A percentile compares a stretch with the other conserved stretches of the same genome.
These are phyloP conservation scores for Eucera pruinosa DNA, from an alignment of 2,888 invertebrate species.

Conservation along the genomic window DNA sequence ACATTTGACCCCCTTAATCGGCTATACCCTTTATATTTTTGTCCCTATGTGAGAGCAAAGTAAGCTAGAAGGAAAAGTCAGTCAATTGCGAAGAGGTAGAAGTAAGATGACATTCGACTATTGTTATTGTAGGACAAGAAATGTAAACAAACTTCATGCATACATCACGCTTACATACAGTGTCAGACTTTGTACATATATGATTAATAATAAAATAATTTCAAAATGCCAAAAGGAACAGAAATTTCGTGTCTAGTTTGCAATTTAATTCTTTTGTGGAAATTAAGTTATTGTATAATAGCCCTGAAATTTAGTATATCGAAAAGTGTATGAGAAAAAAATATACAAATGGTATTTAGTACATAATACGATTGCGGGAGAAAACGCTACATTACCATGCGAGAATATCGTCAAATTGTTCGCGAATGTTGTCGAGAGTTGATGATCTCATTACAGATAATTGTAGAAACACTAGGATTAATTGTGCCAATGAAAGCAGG, in stretches of 20 bases:
- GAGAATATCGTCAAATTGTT: background rate
- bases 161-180: too few relatives aligned
- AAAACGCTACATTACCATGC: background rate
- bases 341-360: background rate
- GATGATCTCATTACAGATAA: background rate
- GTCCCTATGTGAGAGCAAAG: too few relatives aligned
- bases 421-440: background rate
- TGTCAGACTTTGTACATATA: too few relatives aligned
- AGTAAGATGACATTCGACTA: too few relatives aligned
- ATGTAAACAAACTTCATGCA: too few relatives aligned
- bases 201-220: background rate
- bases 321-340: background rate
- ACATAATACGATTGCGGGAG: background rate
- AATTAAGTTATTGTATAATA: background rate
- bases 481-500: background rate
- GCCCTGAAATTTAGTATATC: background rate
- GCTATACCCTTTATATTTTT: too few relatives aligned
- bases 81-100: too few relatives aligned
- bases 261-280: background rate
- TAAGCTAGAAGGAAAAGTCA: too few relatives aligned
- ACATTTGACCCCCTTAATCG: too few relatives aligned
- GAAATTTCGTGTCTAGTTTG: background rate
- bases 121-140: too few relatives aligned
- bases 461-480: slow-evolving; percentile 1
- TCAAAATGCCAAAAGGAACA: background rate